A percentile compares a stretch with the other conserved stretches of the same genome.
phyloP scores from a whole-genome alignment of 2,888 invertebrate species.

The Cheilosia vulpina region DNA sequence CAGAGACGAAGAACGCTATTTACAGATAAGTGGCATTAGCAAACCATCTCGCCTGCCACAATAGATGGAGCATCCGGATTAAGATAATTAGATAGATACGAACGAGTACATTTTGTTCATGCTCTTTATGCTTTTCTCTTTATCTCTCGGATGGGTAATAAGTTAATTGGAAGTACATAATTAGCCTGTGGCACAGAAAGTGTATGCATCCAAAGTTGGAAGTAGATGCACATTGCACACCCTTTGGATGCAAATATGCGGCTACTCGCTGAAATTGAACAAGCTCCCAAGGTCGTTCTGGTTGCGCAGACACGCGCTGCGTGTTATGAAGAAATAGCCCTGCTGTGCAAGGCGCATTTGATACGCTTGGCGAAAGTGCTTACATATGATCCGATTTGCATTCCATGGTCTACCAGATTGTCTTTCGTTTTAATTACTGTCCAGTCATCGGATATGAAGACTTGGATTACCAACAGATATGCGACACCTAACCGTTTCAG shows the following conservation, averaged over 20 bases:
- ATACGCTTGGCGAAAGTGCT: neutral
- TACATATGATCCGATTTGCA: neutral
- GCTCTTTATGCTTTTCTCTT: conserved; percentile 17
- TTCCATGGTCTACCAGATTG: neutral
- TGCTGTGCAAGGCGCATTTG: neutral
- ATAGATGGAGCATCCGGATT: conserved; percentile 62
- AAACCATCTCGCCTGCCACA: conserved; percentile 2
- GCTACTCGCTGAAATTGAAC: no score
- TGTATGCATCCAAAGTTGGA: neutral
- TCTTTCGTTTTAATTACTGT: neutral
- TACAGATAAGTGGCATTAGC: conserved; percentile 16
- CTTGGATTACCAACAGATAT: conserved; percentile 1
- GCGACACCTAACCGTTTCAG: no score
- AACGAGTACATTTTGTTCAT: conserved; percentile 21
- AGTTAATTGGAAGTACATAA: conserved; percentile 57
- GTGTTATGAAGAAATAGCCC: neutral
- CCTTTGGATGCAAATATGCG: neutral
- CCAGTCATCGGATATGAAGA: neutral
- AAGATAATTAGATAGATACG: conserved; percentile 55
- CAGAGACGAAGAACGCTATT: neutral
- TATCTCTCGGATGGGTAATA: conserved; percentile 33
- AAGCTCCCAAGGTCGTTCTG: conserved; percentile 11
- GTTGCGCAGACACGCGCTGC: neutral
- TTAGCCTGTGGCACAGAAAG: conserved; percentile 52
- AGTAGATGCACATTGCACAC: neutral